Conservation (phyloP, 2,113 vertebrate species). For the Semicossyphus pulcher region DNA sequence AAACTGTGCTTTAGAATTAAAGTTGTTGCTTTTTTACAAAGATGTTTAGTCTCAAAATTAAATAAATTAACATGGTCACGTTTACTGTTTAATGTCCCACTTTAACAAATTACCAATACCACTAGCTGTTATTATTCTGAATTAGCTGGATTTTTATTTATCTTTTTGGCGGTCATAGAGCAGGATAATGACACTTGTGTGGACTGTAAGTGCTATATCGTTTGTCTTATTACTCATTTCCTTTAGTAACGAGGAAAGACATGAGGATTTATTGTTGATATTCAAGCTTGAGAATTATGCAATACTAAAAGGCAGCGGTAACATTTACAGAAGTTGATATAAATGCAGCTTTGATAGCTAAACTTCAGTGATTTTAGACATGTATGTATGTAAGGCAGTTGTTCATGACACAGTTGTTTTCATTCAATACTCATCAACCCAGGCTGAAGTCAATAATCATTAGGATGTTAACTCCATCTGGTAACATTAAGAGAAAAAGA, state of each 20-base stretch:
- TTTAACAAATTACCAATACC: too few relatives aligned
- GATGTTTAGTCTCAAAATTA: too few relatives aligned
- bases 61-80: too few relatives aligned
- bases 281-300: too few relatives aligned
- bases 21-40: not conserved
- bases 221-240: not conserved
- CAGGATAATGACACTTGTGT: not conserved
- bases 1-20: not conserved
- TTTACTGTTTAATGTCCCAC: too few relatives aligned
- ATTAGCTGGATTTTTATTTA: not conserved
- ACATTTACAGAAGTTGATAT: too few relatives aligned
- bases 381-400: not conserved
- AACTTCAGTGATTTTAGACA: not conserved
- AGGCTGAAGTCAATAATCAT: not conserved
- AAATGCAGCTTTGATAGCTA: not conserved
- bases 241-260: too few relatives aligned
- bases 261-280: too few relatives aligned
- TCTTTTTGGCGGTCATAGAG: not conserved
- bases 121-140: too few relatives aligned
- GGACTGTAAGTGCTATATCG: not conserved
- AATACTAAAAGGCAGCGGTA: too few relatives aligned
- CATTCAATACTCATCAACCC: not conserved
- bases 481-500: not conserved
- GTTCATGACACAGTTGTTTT: slow-evolving; percentile 1
- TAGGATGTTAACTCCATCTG: not conserved